A percentile compares a stretch with the other conserved stretches of the same genome.
Conservation (phyloP, 2,113 vertebrate species). For the Grammomys surdaster region DNA sequence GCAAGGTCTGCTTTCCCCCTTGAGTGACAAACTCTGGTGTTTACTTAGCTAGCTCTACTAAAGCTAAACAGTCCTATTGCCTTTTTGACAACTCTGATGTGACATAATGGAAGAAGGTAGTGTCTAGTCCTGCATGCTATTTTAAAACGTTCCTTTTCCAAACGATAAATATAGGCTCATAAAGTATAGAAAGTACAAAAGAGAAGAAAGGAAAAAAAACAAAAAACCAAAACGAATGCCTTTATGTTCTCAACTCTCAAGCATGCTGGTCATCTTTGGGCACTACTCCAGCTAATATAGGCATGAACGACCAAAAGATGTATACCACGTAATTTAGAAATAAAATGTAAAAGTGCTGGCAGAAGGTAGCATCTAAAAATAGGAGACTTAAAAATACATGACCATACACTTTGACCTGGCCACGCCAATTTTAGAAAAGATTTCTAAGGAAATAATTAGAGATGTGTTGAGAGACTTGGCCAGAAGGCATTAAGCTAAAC, state of each 20-base stretch:
- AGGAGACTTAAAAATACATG: constrained; percentile 65
- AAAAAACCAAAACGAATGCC: background rate
- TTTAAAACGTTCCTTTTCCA: constrained; percentile 59
- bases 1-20: background rate
- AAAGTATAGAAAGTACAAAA: constrained; percentile 55
- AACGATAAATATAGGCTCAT: constrained; percentile 38
- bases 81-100: constrained; percentile 28
- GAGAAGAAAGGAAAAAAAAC: background rate
- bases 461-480: constrained; percentile 39
- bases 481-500: constrained; percentile 47
- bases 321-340: constrained; percentile 59
- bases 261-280: constrained; percentile 1
- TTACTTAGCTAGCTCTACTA: constrained; percentile 1
- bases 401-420: constrained; percentile 43
- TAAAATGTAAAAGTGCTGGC: constrained; percentile 35
- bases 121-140: constrained; percentile 41
- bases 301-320: constrained; percentile 47
- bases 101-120: constrained; percentile 62
- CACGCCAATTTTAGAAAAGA: constrained; percentile 48
- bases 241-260: constrained; percentile 33
- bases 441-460: constrained; percentile 60
- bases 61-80: constrained; percentile 6
- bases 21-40: background rate
- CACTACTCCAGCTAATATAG: constrained; percentile 28
- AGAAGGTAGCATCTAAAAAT: constrained; percentile 64